Percentiles rank a stretch among this genome's conserved stretches.
These are phyloP conservation scores for Euura lappo DNA, from an alignment of 1,140 invertebrate genomes.

Conservation along the genomic window DNA sequence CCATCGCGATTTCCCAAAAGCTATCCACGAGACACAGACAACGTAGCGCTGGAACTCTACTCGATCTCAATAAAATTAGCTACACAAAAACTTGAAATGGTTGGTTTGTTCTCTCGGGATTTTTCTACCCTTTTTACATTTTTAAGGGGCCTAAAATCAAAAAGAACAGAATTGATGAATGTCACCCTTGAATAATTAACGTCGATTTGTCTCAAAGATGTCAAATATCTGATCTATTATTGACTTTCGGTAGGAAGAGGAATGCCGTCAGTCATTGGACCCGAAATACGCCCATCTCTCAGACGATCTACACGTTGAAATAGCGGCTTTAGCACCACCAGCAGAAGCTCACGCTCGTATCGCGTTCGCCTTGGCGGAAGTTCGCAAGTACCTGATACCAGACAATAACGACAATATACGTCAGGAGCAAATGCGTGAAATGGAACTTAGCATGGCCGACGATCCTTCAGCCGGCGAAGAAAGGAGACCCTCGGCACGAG, in stretches of 20 bases:
- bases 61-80: too few relatives aligned
- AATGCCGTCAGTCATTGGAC: slow-evolving; percentile 83
- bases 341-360: slow-evolving; percentile 91
- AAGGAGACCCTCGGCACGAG: slow-evolving; percentile 38
- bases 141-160: too few relatives aligned
- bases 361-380: slow-evolving; percentile 85
- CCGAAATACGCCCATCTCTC: slow-evolving; percentile 91
- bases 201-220: too few relatives aligned
- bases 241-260: slow-evolving; percentile 75
- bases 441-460: slow-evolving; percentile 62
- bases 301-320: slow-evolving; percentile 93
- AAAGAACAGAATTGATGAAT: too few relatives aligned
- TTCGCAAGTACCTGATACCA: slow-evolving; percentile 73
- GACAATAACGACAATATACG: slow-evolving; percentile 82
- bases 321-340: slow-evolving; percentile 86
- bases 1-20: background rate
- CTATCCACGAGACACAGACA: too few relatives aligned
- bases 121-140: too few relatives aligned
- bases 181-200: too few relatives aligned
- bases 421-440: slow-evolving; percentile 77
- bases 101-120: too few relatives aligned
- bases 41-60: too few relatives aligned
- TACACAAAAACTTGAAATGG: too few relatives aligned
- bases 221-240: too few relatives aligned
- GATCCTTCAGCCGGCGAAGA: slow-evolving; percentile 48